Conservation (phyloP, 2,113 vertebrate species). For the Rhegmatorhina hoffmannsi region DNA sequence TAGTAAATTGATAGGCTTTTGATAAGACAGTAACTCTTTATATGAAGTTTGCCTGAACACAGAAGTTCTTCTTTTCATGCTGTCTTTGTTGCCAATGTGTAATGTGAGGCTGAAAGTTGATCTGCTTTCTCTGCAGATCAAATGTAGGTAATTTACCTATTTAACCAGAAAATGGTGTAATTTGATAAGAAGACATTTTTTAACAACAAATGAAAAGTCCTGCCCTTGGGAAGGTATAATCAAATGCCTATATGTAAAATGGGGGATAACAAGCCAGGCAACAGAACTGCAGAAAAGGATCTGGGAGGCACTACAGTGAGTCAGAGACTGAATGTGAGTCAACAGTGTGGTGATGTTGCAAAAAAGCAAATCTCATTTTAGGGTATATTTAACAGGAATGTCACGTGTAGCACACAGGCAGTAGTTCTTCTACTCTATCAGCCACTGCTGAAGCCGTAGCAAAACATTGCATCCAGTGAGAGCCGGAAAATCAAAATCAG, state of each 20-base stretch:
- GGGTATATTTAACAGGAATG: constrained; percentile 46
- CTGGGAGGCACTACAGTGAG: constrained; percentile 52
- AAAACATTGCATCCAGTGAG: neutral
- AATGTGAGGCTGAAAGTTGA: neutral
- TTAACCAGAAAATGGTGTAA: neutral
- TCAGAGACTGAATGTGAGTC: constrained; percentile 63
- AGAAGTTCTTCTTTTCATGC: neutral
- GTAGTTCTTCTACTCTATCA: constrained; percentile 24
- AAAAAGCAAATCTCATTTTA: constrained; percentile 59
- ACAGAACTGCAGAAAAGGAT: constrained; percentile 7
- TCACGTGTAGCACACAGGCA: constrained; percentile 16
- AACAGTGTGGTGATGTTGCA: constrained; percentile 59
- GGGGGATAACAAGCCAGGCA: constrained; percentile 26
- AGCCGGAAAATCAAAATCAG: neutral
- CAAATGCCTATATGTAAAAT: constrained; percentile 12
- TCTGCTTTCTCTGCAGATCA: neutral
- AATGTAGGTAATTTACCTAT: neutral
- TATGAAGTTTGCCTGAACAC: neutral
- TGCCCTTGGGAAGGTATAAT: neutral
- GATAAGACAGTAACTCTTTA: neutral
- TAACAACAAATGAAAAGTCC: neutral
- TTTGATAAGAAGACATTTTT: neutral
- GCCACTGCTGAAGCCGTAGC: neutral
- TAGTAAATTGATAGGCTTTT: neutral
- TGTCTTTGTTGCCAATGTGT: neutral